A percentile compares a stretch with the other conserved stretches of the same genome.
Evolutionary conservation across 2,888 invertebrate species (phyloP).

Genomic region (Syrphus vitripennis): DNA sequence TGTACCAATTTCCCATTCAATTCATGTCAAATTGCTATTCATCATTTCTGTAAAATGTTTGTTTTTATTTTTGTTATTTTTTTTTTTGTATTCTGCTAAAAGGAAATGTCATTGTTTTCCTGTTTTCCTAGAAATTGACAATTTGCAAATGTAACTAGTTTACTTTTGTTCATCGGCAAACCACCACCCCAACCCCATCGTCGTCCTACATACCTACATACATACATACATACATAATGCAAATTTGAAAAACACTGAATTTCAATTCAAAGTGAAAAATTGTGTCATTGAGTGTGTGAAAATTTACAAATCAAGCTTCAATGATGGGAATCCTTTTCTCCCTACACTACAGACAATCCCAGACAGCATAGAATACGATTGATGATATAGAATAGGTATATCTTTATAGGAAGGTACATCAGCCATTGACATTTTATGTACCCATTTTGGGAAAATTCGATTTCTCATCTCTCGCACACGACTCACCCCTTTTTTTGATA

Average conservation of each 20-base stretch:
- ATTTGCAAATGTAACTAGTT: slow-evolving; percentile 64
- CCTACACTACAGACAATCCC: background rate
- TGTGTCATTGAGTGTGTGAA: slow-evolving; percentile 58
- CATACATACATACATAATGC: slow-evolving; percentile 38
- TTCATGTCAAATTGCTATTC: slow-evolving; percentile 32
- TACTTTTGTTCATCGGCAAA: slow-evolving; percentile 16
- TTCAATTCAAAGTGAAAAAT: slow-evolving; percentile 68
- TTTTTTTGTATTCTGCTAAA: background rate
- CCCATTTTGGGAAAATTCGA: slow-evolving; percentile 55
- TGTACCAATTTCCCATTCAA: slow-evolving; percentile 30
- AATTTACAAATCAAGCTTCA: slow-evolving; percentile 63
- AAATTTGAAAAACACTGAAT: slow-evolving; percentile 54
- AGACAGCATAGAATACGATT: background rate
- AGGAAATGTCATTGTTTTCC: slow-evolving; percentile 49
- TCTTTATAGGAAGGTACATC: background rate
- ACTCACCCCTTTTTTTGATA: slow-evolving; percentile 15
- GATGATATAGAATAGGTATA: background rate
- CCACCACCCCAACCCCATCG: background rate
- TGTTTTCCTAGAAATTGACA: slow-evolving; percentile 55
- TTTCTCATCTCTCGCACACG: slow-evolving; percentile 29
- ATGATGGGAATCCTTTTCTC: slow-evolving; percentile 37
- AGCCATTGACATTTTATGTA: slow-evolving; percentile 58
- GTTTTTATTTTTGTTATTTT: no score
- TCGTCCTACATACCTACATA: background rate
- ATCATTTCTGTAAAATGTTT: background rate